phyloP scores from a whole-genome alignment of 2,797 vertebrate species.

The Gymnoscopelus braueri region DNA sequence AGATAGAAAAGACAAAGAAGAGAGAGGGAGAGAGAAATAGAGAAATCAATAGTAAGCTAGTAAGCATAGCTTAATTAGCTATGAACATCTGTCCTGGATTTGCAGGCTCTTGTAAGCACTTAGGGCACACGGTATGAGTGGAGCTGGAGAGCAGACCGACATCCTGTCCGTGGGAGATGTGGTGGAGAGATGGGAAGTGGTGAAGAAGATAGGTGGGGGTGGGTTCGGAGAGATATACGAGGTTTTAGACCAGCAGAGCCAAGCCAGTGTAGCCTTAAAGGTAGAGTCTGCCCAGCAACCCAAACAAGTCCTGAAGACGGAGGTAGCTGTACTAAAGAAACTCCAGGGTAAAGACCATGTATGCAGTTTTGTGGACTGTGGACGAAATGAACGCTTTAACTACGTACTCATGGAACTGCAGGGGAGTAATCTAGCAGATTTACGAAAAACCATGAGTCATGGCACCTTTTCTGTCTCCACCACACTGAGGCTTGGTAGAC shows the following conservation, averaged over 20 bases:
- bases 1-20: too few relatives aligned
- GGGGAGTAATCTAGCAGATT: slow-evolving; percentile 97
- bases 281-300: slow-evolving; percentile 98
- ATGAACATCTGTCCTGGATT: slow-evolving; percentile 41
- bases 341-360: slow-evolving; percentile 99
- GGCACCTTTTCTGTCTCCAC: slow-evolving; percentile 94
- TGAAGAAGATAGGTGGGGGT: slow-evolving; percentile 96
- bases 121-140: slow-evolving; percentile 89
- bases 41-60: slow-evolving; percentile 21
- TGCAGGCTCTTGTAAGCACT: slow-evolving; percentile 65
- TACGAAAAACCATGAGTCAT: slow-evolving; percentile 91
- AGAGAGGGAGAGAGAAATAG: too few relatives aligned
- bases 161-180: slow-evolving; percentile 95
- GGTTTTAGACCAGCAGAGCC: slow-evolving; percentile 93
- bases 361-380: slow-evolving; percentile 97
- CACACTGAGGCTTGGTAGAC: slow-evolving; percentile 92
- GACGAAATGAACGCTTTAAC: slow-evolving; percentile 97
- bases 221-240: slow-evolving; percentile 99
- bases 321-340: slow-evolving; percentile 97
- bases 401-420: slow-evolving; percentile 98
- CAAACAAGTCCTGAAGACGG: slow-evolving; percentile 99
- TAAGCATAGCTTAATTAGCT: slow-evolving; percentile 34
- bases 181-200: slow-evolving; percentile 99
- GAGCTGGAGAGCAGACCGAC: slow-evolving; percentile 94
- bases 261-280: slow-evolving; percentile 93